Percentiles rank a stretch among this genome's conserved stretches.
These are phyloP conservation scores for Kryptolebias marmoratus DNA, from an alignment of 2,113 vertebrate species.

Conservation along the genomic window DNA sequence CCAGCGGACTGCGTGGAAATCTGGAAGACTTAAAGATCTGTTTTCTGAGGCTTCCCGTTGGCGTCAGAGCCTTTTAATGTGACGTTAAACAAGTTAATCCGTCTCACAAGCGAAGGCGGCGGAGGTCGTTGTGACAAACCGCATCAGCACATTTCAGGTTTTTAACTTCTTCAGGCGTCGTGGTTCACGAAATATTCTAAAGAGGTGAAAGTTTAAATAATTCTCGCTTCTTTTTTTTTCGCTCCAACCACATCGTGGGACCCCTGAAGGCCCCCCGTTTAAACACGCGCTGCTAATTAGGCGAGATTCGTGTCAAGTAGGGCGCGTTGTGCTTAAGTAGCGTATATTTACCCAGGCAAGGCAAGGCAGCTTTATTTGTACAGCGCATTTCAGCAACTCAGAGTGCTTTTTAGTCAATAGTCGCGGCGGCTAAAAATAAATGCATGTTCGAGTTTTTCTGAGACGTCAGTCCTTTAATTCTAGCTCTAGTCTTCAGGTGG, in stretches of 20 bases:
- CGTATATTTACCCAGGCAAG: too few species aligned
- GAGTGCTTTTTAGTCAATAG: too few species aligned
- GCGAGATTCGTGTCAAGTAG: too few species aligned
- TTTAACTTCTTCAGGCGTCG: not conserved
- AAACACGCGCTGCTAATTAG: not conserved
- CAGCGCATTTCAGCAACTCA: too few species aligned
- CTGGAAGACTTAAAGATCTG: not conserved
- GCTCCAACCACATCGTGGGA: not conserved
- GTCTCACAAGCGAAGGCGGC: constrained; percentile 5
- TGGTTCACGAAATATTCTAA: not conserved
- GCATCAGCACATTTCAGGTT: not conserved
- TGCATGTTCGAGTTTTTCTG: too few species aligned
- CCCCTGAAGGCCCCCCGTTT: too few species aligned
- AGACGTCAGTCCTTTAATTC: too few species aligned
- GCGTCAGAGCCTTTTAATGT: not conserved
- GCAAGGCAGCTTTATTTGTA: too few species aligned
- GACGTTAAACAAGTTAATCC: constrained; percentile 32
- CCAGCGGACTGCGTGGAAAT: not conserved
- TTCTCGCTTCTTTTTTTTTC: not conserved
- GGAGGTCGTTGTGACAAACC: not conserved
- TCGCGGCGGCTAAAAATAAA: too few species aligned
- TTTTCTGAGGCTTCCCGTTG: constrained; percentile 2
- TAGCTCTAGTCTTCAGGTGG: too few species aligned
- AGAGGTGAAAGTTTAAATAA: not conserved
- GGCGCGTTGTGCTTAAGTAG: too few species aligned